Evolutionary conservation across 2,888 invertebrate genomes (phyloP).

Genomic region (Agapostemon virescens): DNA sequence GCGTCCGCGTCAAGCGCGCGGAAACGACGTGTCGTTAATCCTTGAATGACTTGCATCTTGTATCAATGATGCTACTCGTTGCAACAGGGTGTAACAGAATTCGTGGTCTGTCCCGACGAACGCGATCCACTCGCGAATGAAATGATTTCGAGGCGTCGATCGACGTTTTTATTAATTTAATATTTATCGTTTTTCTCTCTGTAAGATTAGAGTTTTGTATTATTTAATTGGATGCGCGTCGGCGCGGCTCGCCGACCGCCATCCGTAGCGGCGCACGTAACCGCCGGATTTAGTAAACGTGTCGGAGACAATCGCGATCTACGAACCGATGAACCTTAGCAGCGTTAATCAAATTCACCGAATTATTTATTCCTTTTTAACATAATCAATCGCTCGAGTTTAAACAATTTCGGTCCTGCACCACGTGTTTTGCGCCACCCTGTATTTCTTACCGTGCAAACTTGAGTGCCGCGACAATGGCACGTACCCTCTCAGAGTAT

Average conservation of each 20-base stretch:
- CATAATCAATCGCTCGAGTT: background rate
- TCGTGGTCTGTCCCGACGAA: slow-evolving; percentile 13
- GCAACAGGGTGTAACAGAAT: slow-evolving; percentile 8
- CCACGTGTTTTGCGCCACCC: slow-evolving; percentile 19
- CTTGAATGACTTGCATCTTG: slow-evolving; percentile 17
- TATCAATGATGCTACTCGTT: slow-evolving; percentile 34
- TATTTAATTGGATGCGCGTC: background rate
- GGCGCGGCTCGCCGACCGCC: background rate
- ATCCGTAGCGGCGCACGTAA: background rate
- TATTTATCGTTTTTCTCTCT: background rate
- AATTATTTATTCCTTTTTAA: background rate
- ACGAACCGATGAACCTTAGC: background rate
- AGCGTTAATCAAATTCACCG: background rate
- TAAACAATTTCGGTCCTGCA: background rate
- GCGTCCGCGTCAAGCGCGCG: slow-evolving; percentile 2
- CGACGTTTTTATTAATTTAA: slow-evolving; percentile 7
- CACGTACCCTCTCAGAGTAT: slow-evolving; percentile 37
- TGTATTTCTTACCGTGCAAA: slow-evolving; percentile 19
- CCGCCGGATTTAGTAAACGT: background rate
- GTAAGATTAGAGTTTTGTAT: slow-evolving; percentile 7
- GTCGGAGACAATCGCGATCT: background rate
- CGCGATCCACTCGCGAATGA: background rate
- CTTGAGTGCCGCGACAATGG: slow-evolving; percentile 44
- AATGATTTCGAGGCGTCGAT: background rate
- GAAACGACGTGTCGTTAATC: slow-evolving; percentile 9